Base-by-base conservation (phyloP, 1,140 invertebrate genomes). In the Magallana ariakensis region DNA sequence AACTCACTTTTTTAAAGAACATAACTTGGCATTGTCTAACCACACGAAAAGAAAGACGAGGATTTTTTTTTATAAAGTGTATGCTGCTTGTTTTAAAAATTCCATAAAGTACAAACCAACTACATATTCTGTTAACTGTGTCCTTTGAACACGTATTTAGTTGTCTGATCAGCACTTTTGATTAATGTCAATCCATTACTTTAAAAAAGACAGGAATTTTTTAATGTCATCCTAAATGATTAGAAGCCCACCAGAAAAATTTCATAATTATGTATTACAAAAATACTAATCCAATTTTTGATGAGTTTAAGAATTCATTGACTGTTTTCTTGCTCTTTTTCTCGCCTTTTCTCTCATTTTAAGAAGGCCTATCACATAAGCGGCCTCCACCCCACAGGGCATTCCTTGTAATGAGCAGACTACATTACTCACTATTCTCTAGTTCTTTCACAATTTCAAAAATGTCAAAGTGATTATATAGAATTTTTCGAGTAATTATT, bases 391-490 rank as follows among this genome's bases (percentile, higher is more conserved):
- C 33, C 33, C 33, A 46, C 1, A 46, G 33, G 66, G 66, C 66
- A 26, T 33, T 70, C 22, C 9, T 70, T 22, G 4, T 70, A 70
- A 70, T 22, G 66, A 70, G 19, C 7, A 70, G 22, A 70, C 22
- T 13, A 70, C 33, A 70, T 70, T 22, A 26, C 9, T 70, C 66
- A 19, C 22, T 22, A 22, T 70, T 26, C 66, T 26, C 19, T 26
- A 70, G 8, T 70, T 70, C 22, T 11, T 70, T 70, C 66, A 60
- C 66, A 70, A 22, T 22, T 70, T 70, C 33, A 70, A 33, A 70
- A 70, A 70, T 70, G 66, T 70, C 66, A 70, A 26, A 70, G 19
- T 70, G 66, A 70, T 70, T 70, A 70, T 70, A 22, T 70, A 26
- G 9, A 11, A 70, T 26, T 70, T 66, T 66, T 7, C 10, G 22